Conservation (phyloP, 2,113 vertebrate genomes). For the Mola mola region DNA sequence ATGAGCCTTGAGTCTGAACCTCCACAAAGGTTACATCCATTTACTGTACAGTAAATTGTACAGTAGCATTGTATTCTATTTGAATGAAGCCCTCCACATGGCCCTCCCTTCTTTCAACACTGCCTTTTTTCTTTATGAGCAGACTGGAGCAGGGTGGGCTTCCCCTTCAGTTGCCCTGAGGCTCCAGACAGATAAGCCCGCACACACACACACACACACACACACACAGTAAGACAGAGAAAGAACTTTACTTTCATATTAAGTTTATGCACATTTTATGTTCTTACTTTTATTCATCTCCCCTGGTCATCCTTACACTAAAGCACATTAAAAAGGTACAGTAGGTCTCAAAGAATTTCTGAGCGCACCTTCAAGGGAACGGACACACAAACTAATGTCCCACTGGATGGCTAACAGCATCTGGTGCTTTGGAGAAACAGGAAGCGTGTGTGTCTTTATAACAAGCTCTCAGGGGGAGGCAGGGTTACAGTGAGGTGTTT, state of each 20-base stretch:
- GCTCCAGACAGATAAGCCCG: conserved; percentile 55
- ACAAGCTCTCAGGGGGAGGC: conserved; percentile 55
- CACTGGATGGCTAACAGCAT: conserved; percentile 50
- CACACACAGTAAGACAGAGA: neutral
- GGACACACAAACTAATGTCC: conserved; percentile 29
- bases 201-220: conserved; percentile 15
- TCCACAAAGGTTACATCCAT: neutral
- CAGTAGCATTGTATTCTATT: conserved; percentile 4
- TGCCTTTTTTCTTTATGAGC: conserved; percentile 44
- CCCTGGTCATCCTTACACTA: neutral
- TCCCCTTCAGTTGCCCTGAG: conserved; percentile 44
- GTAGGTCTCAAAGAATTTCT: conserved; percentile 8
- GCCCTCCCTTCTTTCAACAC: conserved; percentile 30
- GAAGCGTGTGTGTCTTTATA: conserved; percentile 70
- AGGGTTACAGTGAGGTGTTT: conserved; percentile 57
- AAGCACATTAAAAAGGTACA: neutral
- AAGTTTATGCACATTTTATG: too few relatives aligned
- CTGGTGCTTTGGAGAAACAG: conserved; percentile 69
- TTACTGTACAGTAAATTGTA: conserved; percentile 1
- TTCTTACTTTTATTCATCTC: conserved; percentile 14
- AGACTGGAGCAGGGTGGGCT: conserved; percentile 48
- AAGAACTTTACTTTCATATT: conserved; percentile 6
- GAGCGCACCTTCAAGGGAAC: conserved; percentile 27
- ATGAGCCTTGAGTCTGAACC: conserved; percentile 1
- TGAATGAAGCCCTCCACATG: conserved; percentile 35